Conservation (phyloP, 2,113 vertebrate genomes). For the Dicaeum eximium region DNA sequence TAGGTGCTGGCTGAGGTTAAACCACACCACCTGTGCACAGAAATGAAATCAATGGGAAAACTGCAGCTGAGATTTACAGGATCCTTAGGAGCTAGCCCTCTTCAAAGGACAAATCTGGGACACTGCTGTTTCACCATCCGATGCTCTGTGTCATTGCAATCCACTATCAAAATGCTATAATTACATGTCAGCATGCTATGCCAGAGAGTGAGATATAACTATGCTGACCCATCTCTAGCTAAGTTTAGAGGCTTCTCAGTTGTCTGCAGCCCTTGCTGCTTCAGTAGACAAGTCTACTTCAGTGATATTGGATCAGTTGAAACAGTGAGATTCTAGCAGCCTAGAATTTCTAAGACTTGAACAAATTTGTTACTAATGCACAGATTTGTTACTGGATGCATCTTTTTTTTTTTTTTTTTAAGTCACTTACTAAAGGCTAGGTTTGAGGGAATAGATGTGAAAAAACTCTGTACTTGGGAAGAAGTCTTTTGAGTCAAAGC, state of each 20-base stretch:
- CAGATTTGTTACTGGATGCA: background rate
- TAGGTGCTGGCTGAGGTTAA: background rate
- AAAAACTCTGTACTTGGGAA: background rate
- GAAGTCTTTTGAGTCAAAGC: background rate
- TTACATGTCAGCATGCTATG: background rate
- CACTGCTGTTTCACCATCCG: background rate
- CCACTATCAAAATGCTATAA: background rate
- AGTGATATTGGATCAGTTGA: slow-evolving; percentile 20
- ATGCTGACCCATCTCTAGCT: slow-evolving; percentile 5
- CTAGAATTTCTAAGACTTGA: background rate
- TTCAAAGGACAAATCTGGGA: background rate
- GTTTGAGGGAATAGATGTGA: background rate
- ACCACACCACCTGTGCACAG: background rate
- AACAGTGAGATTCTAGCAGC: background rate
- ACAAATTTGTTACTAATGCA: background rate
- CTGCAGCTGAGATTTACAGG: background rate
- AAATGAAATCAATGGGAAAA: background rate
- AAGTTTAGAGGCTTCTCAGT: slow-evolving; percentile 35
- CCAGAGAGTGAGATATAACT: background rate
- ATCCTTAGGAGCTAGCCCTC: background rate
- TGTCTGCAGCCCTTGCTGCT: slow-evolving; percentile 11
- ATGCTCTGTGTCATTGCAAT: background rate
- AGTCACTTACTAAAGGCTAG: background rate
- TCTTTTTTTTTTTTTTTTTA: background rate
- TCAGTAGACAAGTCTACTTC: background rate